Base-by-base conservation (phyloP, 2,113 vertebrate species). In the Cervus canadensis region DNA sequence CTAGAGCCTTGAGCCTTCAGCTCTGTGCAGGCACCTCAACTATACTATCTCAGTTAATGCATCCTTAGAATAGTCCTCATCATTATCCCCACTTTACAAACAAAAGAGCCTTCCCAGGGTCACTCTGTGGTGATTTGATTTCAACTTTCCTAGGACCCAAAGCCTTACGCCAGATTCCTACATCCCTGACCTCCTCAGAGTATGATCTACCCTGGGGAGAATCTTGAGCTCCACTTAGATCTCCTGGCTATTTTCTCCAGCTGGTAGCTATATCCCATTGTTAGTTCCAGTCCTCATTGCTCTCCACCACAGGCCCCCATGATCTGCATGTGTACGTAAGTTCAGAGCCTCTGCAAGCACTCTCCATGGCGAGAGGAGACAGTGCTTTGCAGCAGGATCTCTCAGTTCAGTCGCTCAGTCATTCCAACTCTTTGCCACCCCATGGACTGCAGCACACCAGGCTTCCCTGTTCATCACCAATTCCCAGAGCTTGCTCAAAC, bases 321-420 rank as follows among this genome's bases (percentile, higher is more conserved):
- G 30, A 30, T 3, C 30, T 40, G 0, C 11, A 3, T 2, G 19
- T 26, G 2, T 5, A 8, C 62, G 23, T 10, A 3, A 12, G 9
- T 25, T 19, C 5, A 16, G 64, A n/a, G 26, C 12, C 74, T 43
- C 52, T 67, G 21, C 3, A 17, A 23, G 12, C 28, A 0, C 43
- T 13, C 16, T 43, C 93, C 10, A 0, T 5, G 4, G 83, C 78
- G 2, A 2, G 81, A 26, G 23, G 6, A 15, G 87, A n/a, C 28
- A 5, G 14, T 48, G 67, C 67, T 94, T 33, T n/a, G 36, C 16
- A 30, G 89, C 52, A 45, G 93, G 52, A n/a, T 59, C 56, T 85
- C 45, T 91, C 67, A 59, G 97, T 74, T 40, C 67, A 74, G n/a
- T 40, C 2, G 0, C 36, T 74, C 67, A 74, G 67, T 74, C 10